Evolutionary conservation across 2,888 invertebrate species (phyloP).

Genomic region (Leptogaster cylindrica): DNA sequence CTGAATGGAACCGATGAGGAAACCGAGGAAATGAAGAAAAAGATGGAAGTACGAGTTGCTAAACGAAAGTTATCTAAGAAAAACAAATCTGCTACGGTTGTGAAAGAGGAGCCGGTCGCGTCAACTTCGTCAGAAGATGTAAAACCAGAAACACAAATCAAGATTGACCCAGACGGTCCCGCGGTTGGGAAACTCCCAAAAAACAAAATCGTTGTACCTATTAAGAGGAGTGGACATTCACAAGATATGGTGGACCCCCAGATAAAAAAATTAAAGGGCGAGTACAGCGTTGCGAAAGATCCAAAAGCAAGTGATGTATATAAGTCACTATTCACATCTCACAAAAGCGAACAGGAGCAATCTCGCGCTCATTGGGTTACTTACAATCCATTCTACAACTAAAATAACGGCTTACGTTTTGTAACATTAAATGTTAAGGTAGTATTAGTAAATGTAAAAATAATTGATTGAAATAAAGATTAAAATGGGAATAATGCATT

Average conservation of each 20-base stretch:
- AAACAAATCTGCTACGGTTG: slow-evolving; percentile 52
- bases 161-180: slow-evolving; percentile 49
- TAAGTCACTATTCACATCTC: slow-evolving; percentile 94
- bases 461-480: too few relatives aligned
- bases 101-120: background rate
- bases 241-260: slow-evolving; percentile 66
- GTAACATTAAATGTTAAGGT: too few relatives aligned
- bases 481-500: too few relatives aligned
- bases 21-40: slow-evolving; percentile 67
- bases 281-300: slow-evolving; percentile 88
- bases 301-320: slow-evolving; percentile 88
- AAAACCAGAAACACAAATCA: slow-evolving; percentile 15
- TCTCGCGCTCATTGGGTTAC: slow-evolving; percentile 96
- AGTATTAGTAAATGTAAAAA: too few relatives aligned
- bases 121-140: background rate
- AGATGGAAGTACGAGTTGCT: slow-evolving; percentile 72
- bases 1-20: slow-evolving; percentile 88
- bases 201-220: slow-evolving; percentile 42
- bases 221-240: slow-evolving; percentile 54
- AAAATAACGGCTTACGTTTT: too few relatives aligned
- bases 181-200: slow-evolving; percentile 48
- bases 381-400: slow-evolving; percentile 94
- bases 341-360: slow-evolving; percentile 85
- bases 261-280: slow-evolving; percentile 70
- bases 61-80: slow-evolving; percentile 75